Evolutionary conservation across 2,888 invertebrate genomes (phyloP), one percentile per base, ranked within the genome.

Genomic region (Agrypnus murinus): DNA sequence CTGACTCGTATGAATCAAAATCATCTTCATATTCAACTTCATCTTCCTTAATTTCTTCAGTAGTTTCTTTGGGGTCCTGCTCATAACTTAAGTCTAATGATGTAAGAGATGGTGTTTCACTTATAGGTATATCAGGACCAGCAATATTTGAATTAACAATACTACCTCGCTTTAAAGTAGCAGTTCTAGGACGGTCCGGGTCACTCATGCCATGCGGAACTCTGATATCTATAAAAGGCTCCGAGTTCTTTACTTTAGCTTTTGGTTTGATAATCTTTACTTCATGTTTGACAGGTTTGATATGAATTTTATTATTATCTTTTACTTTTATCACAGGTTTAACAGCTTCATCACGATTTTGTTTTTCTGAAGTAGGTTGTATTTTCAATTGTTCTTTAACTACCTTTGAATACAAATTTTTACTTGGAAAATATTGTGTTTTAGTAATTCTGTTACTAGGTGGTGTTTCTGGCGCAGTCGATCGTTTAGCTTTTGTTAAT

Each of bases 1-100:
- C 89, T 0, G 89, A 89, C 78, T 88, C 88, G 76, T 89, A 89
- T 0, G 88, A 88, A 71, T 89, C 88, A 77, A 89, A 89, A 78
- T 89, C 89, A 77, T 89, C 89, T 48, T 88, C 88, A 74, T 89
- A 88, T 14, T 85, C 81, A 31, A 76, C 7, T 32, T 50, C 50
- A 10, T 50, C 31, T 25, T 55, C 34, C 0, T n/a, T n/a, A n/a
- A n/a, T n/a, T n/a, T 17, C 2, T 14, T 38, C 10, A 12, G n/a
- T 38, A 38, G 38, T 6, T 38, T 40, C 12, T 40, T 40, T 12
- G 6, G 25, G 1, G 19, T 69, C 60, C 6, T 65, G 38, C 14
- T 59, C 45, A 36, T 53, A 59, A 46, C 60, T 58, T 15, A 63
- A 34, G 43, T 69, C 57, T 53, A 66, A 50, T 9, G 65, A 65